phyloP scores from a whole-genome alignment of 2,113 vertebrate genomes.

The Naja naja region DNA sequence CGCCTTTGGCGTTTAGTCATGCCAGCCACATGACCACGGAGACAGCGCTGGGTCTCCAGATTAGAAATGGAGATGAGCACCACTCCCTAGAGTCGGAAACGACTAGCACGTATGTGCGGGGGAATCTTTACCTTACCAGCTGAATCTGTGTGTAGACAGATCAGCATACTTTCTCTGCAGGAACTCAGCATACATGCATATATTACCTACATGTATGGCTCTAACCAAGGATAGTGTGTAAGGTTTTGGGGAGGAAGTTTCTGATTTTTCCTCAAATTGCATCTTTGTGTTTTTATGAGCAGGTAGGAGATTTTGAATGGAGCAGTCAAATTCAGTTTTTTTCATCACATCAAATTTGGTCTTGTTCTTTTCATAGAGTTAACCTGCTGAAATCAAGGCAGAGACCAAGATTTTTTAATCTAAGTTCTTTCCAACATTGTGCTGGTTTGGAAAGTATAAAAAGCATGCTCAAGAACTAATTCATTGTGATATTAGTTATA shows the following conservation, averaged over 20 bases:
- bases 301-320: neutral
- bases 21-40: too few relatives aligned
- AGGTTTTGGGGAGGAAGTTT: neutral
- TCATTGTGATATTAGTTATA: neutral
- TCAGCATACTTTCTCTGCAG: neutral
- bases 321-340: neutral
- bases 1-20: too few relatives aligned
- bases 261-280: neutral
- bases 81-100: too few relatives aligned
- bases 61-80: too few relatives aligned
- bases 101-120: too few relatives aligned
- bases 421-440: neutral
- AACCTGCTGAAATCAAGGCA: neutral
- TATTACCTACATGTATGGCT: neutral
- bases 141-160: neutral
- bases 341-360: neutral
- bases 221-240: neutral
- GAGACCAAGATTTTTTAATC: neutral
- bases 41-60: too few relatives aligned
- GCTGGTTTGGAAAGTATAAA: neutral
- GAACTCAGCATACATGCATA: neutral
- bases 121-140: neutral
- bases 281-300: neutral
- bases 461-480: neutral
- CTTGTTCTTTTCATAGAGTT: neutral